Percentiles rank a stretch among this genome's conserved stretches.
These are phyloP conservation scores for Stenoptilia bipunctidactyla DNA, from an alignment of 2,888 invertebrate species.

Conservation along the genomic window DNA sequence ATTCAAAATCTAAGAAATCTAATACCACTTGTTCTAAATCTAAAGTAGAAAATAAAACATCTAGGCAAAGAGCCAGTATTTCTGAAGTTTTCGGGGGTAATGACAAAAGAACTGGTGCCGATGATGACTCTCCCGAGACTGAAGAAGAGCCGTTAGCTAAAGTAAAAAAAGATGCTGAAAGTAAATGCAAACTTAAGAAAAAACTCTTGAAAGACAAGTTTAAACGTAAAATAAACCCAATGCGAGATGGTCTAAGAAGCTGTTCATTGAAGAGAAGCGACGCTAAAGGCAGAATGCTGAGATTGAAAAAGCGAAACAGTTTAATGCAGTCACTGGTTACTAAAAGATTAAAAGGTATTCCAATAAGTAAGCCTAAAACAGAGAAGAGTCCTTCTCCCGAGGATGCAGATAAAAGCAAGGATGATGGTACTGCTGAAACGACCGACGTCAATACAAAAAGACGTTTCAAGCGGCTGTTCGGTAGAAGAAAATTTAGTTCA, in stretches of 20 bases:
- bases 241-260: slow-evolving; percentile 59
- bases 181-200: slow-evolving; percentile 51
- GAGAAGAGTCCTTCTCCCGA: slow-evolving; percentile 31
- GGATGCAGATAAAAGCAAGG: slow-evolving; percentile 54
- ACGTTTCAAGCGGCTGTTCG: slow-evolving; percentile 74
- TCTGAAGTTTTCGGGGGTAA: slow-evolving; percentile 86
- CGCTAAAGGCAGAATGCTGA: slow-evolving; percentile 51
- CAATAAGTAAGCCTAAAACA: slow-evolving; percentile 40
- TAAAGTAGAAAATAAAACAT: slow-evolving; percentile 78
- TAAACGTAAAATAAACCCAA: slow-evolving; percentile 48
- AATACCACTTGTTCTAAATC: slow-evolving; percentile 76
- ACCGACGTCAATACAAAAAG: slow-evolving; percentile 55
- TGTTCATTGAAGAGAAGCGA: slow-evolving; percentile 59
- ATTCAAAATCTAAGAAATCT: slow-evolving; percentile 75
- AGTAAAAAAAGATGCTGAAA: slow-evolving; percentile 33
- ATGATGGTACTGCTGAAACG: slow-evolving; percentile 31
- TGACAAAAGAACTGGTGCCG: slow-evolving; percentile 82
- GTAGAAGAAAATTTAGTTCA: slow-evolving; percentile 82
- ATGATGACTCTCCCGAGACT: slow-evolving; percentile 36
- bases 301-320: slow-evolving; percentile 61
- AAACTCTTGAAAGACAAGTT: slow-evolving; percentile 54
- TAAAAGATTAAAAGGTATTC: slow-evolving; percentile 52
- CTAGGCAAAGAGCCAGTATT: slow-evolving; percentile 81
- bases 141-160: slow-evolving; percentile 31
- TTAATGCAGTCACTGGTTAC: slow-evolving; percentile 49